These are phyloP conservation scores for Hypocryptadius cinnamomeus DNA, from an alignment of 2,113 vertebrate species.

Conservation along the genomic window DNA sequence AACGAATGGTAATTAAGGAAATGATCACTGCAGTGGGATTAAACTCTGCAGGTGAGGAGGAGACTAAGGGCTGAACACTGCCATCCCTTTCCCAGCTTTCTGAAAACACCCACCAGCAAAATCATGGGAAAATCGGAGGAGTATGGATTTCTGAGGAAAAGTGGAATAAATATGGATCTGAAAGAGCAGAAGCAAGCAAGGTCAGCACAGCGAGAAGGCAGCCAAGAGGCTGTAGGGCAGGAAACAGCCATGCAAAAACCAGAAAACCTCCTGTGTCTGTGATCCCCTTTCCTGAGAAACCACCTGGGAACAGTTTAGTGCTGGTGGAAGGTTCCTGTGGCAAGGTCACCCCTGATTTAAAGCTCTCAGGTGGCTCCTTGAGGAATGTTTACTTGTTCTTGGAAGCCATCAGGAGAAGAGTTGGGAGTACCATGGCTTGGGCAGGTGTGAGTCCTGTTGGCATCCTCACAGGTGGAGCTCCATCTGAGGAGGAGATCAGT, in stretches of 20 bases:
- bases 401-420: background rate
- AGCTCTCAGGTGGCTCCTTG: background rate
- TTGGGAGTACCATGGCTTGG: background rate
- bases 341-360: background rate
- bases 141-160: background rate
- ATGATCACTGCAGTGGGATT: background rate
- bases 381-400: background rate
- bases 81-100: background rate
- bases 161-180: background rate
- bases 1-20: background rate
- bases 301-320: background rate
- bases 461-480: background rate
- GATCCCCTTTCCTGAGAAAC: background rate
- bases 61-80: background rate
- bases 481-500: background rate
- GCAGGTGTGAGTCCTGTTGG: background rate
- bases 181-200: background rate
- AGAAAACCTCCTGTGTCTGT: background rate
- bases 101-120: background rate
- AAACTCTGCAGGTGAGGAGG: background rate
- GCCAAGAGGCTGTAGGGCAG: background rate
- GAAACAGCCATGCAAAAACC: background rate
- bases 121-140: accelerated
- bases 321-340: background rate
- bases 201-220: background rate